Conservation (phyloP, 2,797 vertebrate species). For the Gephyroberyx darwinii region DNA sequence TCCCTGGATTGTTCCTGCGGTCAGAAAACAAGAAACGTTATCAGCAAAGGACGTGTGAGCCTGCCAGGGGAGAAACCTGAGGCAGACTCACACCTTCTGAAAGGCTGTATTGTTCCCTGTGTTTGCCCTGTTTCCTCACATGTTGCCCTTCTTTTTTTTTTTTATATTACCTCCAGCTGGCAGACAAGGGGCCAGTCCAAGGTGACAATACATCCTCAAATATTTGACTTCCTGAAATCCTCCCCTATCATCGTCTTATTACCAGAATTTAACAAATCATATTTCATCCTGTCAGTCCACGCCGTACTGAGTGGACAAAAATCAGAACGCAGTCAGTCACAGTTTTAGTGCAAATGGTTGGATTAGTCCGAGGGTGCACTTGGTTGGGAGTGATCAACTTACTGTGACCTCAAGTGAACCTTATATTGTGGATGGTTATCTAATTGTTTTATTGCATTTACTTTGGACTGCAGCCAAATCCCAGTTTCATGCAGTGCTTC, state of each 20-base stretch:
- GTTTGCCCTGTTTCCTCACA: conserved; percentile 2
- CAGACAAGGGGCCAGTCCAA: background rate
- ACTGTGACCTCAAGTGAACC: background rate
- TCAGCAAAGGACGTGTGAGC: conserved; percentile 10
- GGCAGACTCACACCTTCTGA: conserved; percentile 32
- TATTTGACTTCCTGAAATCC: background rate
- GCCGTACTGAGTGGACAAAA: background rate
- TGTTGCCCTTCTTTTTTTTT: conserved; percentile 13
- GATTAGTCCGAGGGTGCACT: background rate
- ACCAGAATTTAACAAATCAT: background rate
- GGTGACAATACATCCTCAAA: background rate
- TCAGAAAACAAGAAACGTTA: conserved; percentile 7
- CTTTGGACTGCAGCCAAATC: background rate
- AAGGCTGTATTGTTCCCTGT: conserved; percentile 46
- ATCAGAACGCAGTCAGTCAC: no score
- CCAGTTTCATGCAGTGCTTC: background rate
- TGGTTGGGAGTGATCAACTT: background rate
- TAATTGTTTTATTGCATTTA: conserved; percentile 8
- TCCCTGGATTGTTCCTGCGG: no score
- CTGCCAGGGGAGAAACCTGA: conserved; percentile 52
- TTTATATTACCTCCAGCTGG: background rate
- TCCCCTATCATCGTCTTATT: background rate
- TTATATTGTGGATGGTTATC: background rate
- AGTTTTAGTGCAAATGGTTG: no score
- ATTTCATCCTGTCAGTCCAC: background rate